Evolutionary conservation across 2,113 vertebrate genomes (phyloP).

Genomic region (Entomyzon cyanotis): DNA sequence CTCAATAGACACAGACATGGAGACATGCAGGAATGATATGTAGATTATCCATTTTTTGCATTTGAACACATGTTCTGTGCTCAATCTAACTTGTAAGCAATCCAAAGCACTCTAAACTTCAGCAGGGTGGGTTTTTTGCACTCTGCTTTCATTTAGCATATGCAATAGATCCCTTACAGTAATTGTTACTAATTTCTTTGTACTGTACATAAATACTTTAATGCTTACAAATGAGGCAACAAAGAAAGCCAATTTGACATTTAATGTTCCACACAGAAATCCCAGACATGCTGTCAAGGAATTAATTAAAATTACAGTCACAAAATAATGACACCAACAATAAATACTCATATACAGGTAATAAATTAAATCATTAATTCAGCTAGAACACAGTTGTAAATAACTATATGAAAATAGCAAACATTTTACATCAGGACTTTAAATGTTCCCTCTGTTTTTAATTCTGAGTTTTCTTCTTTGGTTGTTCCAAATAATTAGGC

Average conservation of each 20-base stretch:
- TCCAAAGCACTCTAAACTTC: background rate
- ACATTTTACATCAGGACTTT: slow-evolving; percentile 1
- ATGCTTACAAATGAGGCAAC: slow-evolving; percentile 40
- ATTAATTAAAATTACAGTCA: slow-evolving; percentile 57
- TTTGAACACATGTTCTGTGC: background rate
- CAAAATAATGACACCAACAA: slow-evolving; percentile 9
- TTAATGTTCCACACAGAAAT: slow-evolving; percentile 16
- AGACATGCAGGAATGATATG: background rate
- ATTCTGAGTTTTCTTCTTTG: background rate
- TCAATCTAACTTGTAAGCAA: background rate
- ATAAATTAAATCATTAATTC: slow-evolving; percentile 58
- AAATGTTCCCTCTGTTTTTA: background rate
- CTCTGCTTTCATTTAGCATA: background rate
- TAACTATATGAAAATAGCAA: slow-evolving; percentile 36
- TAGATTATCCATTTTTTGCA: background rate
- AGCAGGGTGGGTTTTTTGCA: background rate
- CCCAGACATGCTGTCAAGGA: background rate
- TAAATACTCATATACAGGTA: slow-evolving; percentile 50
- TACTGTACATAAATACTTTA: slow-evolving; percentile 4
- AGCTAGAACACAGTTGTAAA: slow-evolving; percentile 35
- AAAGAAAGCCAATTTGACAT: slow-evolving; percentile 50
- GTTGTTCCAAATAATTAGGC: slow-evolving; percentile 23
- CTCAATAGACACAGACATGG: rapidly evolving
- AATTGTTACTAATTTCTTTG: slow-evolving; percentile 19
- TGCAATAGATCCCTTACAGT: background rate